Conservation (phyloP, 2,888 invertebrate genomes). For the Xanthia icteritia region DNA sequence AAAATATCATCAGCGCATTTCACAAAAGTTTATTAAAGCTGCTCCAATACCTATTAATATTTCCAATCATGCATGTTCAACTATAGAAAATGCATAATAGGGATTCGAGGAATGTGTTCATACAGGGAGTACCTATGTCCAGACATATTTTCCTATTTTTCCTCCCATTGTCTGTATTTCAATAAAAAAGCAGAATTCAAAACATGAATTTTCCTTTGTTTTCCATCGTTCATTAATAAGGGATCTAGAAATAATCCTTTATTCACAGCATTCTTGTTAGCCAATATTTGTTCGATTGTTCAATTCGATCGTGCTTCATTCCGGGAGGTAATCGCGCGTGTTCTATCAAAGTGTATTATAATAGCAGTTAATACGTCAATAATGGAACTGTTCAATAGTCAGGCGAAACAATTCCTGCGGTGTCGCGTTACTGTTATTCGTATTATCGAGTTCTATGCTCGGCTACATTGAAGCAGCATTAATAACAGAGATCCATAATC, state of each 20-base stretch:
- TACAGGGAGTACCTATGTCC: constrained; percentile 9
- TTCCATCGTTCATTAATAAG: constrained; percentile 12
- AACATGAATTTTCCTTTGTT: constrained; percentile 48
- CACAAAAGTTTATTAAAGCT: constrained; percentile 33
- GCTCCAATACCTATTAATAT: constrained; percentile 33
- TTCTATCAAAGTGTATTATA: constrained; percentile 51
- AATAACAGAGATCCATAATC: constrained; percentile 72
- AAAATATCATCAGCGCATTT: constrained; percentile 18
- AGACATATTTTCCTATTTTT: constrained; percentile 31
- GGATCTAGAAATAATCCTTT: constrained; percentile 38
- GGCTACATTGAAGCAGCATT: constrained; percentile 70
- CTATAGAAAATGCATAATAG: constrained; percentile 19
- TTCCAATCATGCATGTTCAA: constrained; percentile 33
- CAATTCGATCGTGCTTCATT: constrained; percentile 27
- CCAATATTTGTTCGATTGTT: constrained; percentile 29
- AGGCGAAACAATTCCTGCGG: constrained; percentile 60
- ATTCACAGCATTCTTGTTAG: constrained; percentile 30
- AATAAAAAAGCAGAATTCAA: constrained; percentile 44
- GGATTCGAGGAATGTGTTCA: constrained; percentile 31
- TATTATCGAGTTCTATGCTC: constrained; percentile 59
- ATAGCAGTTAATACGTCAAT: constrained; percentile 58
- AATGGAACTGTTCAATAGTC: constrained; percentile 55
- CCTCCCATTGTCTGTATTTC: constrained; percentile 42
- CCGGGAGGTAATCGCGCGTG: constrained; percentile 39
- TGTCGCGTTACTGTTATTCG: constrained; percentile 62